Percentiles rank a stretch among this genome's conserved stretches.
Evolutionary conservation across 2,113 vertebrate genomes (phyloP).

Genomic region (Platanista minor): DNA sequence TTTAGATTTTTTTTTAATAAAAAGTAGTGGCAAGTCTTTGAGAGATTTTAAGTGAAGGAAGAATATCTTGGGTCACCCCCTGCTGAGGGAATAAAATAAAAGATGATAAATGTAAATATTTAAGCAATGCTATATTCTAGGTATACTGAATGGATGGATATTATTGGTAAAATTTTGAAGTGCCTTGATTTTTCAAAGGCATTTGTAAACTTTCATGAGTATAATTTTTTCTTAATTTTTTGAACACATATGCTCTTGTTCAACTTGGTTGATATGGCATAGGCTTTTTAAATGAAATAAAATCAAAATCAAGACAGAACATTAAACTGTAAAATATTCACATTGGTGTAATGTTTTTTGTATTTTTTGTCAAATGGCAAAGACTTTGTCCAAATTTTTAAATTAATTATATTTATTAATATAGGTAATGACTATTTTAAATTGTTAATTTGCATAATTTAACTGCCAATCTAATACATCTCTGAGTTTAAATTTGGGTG

Average conservation of each 20-base stretch:
- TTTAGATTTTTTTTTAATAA: neutral
- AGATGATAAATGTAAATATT: neutral
- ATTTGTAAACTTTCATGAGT: neutral
- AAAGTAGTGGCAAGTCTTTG: neutral
- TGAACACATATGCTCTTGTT: neutral
- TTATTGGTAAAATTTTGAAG: constrained; percentile 1
- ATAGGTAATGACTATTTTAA: neutral
- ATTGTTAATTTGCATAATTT: neutral
- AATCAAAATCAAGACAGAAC: neutral
- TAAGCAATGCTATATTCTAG: neutral
- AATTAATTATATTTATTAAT: neutral
- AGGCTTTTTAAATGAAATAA: neutral
- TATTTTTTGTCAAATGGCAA: constrained; percentile 11
- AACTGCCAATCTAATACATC: neutral
- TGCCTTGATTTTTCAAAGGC: neutral
- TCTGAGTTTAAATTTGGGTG: neutral
- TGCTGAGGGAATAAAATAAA: neutral
- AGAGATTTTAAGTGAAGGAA: neutral
- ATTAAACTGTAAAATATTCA: neutral
- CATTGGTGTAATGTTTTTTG: neutral
- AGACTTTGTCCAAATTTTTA: neutral
- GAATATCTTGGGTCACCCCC: neutral
- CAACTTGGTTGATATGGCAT: neutral
- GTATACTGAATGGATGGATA: neutral
- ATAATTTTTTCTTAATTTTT: neutral